A percentile compares a stretch with the other conserved stretches of the same genome.
phyloP scores from a whole-genome alignment of 2,797 vertebrate genomes.

The Arnoldichthys spilopterus region DNA sequence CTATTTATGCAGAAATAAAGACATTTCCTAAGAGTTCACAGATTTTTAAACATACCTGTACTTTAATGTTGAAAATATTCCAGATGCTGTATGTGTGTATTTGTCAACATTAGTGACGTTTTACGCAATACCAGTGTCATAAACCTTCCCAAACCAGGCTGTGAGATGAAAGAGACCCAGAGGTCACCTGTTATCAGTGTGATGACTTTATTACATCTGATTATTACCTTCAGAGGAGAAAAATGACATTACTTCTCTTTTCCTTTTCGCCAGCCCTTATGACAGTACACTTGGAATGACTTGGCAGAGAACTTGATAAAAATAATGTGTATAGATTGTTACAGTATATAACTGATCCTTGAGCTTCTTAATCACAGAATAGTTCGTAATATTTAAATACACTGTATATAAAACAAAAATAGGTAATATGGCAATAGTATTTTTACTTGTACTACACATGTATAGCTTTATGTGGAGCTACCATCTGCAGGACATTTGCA shows the following conservation, averaged over 20 bases:
- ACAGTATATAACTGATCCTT: no score
- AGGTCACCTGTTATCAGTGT: not conserved
- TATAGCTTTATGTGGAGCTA: not conserved
- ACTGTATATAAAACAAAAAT: no score
- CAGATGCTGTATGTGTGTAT: not conserved
- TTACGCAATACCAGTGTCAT: not conserved
- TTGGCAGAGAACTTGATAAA: no score
- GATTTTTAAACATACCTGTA: no score
- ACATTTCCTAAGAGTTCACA: no score
- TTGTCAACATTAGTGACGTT: not conserved
- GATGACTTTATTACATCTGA: not conserved
- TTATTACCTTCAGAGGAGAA: not conserved
- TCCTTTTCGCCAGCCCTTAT: not conserved
- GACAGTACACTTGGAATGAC: not conserved
- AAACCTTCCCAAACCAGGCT: not conserved
- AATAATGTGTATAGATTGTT: no score
- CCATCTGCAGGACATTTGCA: not conserved
- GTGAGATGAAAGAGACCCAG: not conserved
- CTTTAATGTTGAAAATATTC: not conserved
- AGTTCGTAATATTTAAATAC: no score
- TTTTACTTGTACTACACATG: not conserved
- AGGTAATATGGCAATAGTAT: no score
- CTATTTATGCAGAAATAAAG: no score
- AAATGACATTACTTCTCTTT: conserved; percentile 47
- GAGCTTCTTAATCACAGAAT: no score